Percentiles rank a stretch among this genome's conserved stretches.
Evolutionary conservation across 2,113 vertebrate genomes (phyloP).

Genomic region (Alexandromys fortis): DNA sequence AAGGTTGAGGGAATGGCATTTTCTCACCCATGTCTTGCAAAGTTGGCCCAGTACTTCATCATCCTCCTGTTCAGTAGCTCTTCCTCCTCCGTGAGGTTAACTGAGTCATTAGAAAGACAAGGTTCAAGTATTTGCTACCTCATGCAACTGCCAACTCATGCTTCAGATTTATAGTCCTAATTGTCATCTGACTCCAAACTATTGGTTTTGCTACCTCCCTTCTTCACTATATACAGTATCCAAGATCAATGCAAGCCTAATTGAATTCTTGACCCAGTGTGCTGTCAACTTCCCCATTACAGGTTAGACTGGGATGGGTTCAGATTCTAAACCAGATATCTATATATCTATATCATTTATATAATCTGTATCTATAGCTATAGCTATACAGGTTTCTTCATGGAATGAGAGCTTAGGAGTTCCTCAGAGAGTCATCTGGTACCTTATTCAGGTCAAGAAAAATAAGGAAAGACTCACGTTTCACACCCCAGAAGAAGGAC

Average conservation of each 20-base stretch:
- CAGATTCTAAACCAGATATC: not conserved
- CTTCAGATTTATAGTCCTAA: too few species aligned
- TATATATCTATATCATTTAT: not conserved
- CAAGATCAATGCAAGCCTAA: not conserved
- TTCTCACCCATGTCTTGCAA: conserved; percentile 85
- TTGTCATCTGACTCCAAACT: too few species aligned
- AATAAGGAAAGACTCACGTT: conserved; percentile 36
- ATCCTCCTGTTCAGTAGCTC: not conserved
- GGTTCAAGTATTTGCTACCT: not conserved
- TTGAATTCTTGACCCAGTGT: not conserved
- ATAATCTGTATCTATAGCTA: not conserved
- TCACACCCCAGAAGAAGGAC: not conserved
- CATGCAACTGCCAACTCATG: not conserved
- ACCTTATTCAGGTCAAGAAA: not conserved
- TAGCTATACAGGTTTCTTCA: not conserved
- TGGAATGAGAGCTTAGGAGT: not conserved
- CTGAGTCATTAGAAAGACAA: conserved; percentile 45
- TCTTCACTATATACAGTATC: not conserved
- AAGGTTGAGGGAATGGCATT: not conserved
- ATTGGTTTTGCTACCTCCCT: not conserved
- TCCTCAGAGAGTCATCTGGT: not conserved
- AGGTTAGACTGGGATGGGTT: not conserved
- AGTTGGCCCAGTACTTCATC: conserved; percentile 11
- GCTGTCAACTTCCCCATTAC: rapidly evolving
- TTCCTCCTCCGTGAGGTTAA: not conserved